phyloP scores from a whole-genome alignment of 2,113 vertebrate genomes.

The Promerops cafer region DNA sequence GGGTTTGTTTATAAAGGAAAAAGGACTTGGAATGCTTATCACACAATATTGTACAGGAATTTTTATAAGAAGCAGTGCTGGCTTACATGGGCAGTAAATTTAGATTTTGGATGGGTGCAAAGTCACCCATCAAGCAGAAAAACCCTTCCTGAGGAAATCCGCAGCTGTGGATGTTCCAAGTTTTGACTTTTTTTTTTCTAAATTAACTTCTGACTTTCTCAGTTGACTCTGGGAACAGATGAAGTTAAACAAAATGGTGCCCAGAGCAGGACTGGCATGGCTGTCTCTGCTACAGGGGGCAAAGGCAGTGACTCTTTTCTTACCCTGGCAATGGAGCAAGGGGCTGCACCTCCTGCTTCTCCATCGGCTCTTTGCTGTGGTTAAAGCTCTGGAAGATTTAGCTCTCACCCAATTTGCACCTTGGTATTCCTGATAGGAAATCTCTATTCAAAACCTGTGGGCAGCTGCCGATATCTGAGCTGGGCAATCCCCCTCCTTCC shows the following conservation, averaged over 20 bases:
- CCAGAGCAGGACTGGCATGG: not conserved
- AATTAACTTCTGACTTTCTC: not conserved
- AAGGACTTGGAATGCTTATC: not conserved
- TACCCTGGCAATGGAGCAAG: accelerated
- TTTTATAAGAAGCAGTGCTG: not conserved
- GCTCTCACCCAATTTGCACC: not conserved
- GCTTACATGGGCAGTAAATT: not conserved
- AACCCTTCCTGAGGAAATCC: not conserved
- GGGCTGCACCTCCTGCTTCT: not conserved
- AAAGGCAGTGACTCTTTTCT: not conserved
- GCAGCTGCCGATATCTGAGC: not conserved
- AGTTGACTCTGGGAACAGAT: not conserved
- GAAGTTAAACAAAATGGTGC: not conserved
- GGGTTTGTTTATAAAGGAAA: not conserved
- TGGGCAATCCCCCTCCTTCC: accelerated
- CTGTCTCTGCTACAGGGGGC: not conserved
- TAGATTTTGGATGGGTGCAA: not conserved
- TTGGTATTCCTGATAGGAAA: not conserved
- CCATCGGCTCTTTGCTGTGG: not conserved
- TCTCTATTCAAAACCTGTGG: not conserved
- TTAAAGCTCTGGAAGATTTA: not conserved
- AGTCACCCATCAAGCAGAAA: not conserved
- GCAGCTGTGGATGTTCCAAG: not conserved
- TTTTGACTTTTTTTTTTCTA: not conserved
- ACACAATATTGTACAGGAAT: not conserved